phyloP scores from a whole-genome alignment of 2,888 invertebrate species.

The Drosophila pseudotalamancana region DNA sequence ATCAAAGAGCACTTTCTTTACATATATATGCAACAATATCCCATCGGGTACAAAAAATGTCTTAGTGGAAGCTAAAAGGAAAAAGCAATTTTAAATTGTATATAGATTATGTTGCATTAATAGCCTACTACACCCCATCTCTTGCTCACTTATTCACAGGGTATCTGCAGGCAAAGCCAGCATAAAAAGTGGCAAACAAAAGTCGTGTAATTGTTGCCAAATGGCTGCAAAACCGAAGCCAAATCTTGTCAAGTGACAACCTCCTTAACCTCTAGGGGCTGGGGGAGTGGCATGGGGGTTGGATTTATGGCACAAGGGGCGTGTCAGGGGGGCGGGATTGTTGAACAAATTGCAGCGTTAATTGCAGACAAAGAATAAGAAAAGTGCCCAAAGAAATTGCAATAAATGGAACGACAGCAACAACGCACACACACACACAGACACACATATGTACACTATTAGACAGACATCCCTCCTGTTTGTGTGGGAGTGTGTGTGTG shows the following conservation, averaged over 20 bases:
- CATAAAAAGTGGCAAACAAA: slow-evolving; percentile 56
- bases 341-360: slow-evolving; percentile 73
- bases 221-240: slow-evolving; percentile 54
- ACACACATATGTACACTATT: slow-evolving; percentile 17
- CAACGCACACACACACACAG: slow-evolving; percentile 4
- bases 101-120: no score
- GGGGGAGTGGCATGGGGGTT: neutral
- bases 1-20: no score
- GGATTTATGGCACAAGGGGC: slow-evolving; percentile 18
- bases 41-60: no score
- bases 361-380: slow-evolving; percentile 74
- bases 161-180: slow-evolving; percentile 30
- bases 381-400: slow-evolving; percentile 75
- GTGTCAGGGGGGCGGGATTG: neutral
- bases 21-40: no score
- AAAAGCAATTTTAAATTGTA: no score
- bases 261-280: neutral
- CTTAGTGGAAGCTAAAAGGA: no score
- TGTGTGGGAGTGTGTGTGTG: neutral
- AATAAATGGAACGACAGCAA: slow-evolving; percentile 60
- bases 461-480: neutral
- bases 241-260: slow-evolving; percentile 49
- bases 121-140: no score
- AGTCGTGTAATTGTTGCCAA: slow-evolving; percentile 65
- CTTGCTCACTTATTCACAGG: neutral